Evolutionary conservation across 2,113 vertebrate species (phyloP).

Genomic region (Ciconia maguari): DNA sequence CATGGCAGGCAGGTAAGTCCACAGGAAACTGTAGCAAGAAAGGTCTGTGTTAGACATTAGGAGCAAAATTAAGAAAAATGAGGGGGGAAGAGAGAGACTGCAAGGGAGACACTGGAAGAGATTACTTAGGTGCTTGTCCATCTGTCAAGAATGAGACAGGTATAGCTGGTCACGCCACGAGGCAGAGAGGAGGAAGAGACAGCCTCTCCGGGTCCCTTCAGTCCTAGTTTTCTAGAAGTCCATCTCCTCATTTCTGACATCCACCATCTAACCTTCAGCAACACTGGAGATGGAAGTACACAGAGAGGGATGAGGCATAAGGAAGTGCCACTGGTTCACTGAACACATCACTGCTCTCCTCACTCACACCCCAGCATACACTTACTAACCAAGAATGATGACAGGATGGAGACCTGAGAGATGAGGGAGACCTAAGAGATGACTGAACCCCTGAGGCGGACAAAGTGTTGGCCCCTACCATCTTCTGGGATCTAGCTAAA

Average conservation of each 20-base stretch:
- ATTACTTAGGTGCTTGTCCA: not conserved
- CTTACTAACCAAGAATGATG: not conserved
- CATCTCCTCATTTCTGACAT: not conserved
- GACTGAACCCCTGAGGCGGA: not conserved
- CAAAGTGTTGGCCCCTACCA: not conserved
- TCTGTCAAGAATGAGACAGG: not conserved
- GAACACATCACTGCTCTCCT: not conserved
- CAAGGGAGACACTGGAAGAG: not conserved
- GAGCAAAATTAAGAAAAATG: not conserved
- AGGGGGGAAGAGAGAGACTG: accelerated
- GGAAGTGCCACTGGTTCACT: not conserved
- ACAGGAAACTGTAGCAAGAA: not conserved
- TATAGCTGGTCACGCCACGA: not conserved
- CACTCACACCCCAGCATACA: not conserved
- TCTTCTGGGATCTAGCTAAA: not conserved
- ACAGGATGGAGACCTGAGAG: not conserved
- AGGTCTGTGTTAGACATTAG: not conserved
- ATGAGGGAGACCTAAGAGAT: not conserved
- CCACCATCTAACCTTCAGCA: not conserved
- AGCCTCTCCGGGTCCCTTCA: not conserved
- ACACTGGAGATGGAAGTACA: not conserved
- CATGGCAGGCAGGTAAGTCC: not conserved
- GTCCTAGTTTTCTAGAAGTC: not conserved
- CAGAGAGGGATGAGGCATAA: not conserved
- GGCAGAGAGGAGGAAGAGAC: not conserved